Base-by-base conservation (phyloP, 2,797 vertebrate species). In the Clamator glandarius region DNA sequence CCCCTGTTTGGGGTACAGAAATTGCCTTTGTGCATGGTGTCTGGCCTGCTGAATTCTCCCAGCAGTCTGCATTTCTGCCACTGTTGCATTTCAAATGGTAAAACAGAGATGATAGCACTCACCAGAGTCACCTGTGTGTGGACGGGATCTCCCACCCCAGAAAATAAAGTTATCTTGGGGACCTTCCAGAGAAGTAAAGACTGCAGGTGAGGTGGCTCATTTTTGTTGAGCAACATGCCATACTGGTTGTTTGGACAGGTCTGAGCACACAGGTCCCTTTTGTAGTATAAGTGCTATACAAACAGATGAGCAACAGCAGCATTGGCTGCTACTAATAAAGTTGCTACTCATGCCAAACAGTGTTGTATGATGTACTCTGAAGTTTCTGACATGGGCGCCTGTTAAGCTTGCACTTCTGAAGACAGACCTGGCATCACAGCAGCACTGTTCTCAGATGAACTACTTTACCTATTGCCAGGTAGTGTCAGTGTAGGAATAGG, bases 61-160 rank as follows among this genome's bases (percentile, higher is more conserved):
- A 91, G 50, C n/a, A 67, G 50, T 84, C 92, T 90, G 80, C 78
- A 50, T 95, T 94, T 94, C 93, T 96, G 92, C 90, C 81, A 54
- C 82, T 90, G 88, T 81, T 96, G 90, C 92, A 69, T 96, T 97
- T 95, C 90, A 89, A 77, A 93, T 83, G 85, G 76, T 75, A 88
- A 84, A 82, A 93, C 58, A 83, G 89, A 94, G 64, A 50, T 69
- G 73, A 33, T 59, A 83, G 87, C 6, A 11, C 78, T 95, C 79
- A 90, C 74, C 81, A 55, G 88, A 89, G 59, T 81, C 77, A 69
- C 82, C 73, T 84, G 67, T 41, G 39, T 15, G 24, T 35, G 36
- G 21, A n/a, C 62, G 35, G 31, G 12, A 31, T 75, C 33, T 76
- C 13, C 48, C 52, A 62, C 8, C 16, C 10, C 10, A 39, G 35